Evolutionary conservation across 1,140 invertebrate genomes (phyloP).

Genomic region (Penaeus japonicus): DNA sequence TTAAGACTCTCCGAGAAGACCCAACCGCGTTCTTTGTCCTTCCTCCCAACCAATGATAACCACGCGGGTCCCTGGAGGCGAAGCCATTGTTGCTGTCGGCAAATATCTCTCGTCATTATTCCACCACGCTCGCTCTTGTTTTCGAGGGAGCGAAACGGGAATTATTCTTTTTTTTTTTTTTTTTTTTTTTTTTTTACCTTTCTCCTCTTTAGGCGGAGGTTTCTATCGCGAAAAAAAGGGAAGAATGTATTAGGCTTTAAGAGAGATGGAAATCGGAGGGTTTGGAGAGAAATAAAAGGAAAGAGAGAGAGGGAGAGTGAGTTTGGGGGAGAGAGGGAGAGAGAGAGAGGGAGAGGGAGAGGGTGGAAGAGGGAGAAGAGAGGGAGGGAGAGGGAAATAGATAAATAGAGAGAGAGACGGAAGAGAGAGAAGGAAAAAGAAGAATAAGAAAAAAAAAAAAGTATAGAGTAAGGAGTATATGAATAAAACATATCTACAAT

Average conservation of each 20-base stretch:
- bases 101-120: conserved; percentile 40
- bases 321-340: background rate
- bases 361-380: background rate
- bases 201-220: background rate
- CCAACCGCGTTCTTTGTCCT: background rate
- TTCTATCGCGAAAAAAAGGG: background rate
- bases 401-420: background rate
- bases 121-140: background rate
- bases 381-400: background rate
- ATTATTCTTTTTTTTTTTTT: background rate
- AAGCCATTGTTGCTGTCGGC: conserved; percentile 29
- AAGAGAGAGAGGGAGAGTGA: background rate
- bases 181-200: background rate
- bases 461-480: no score
- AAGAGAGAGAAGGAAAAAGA: background rate
- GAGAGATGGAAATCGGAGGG: background rate
- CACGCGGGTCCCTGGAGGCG: background rate
- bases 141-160: background rate
- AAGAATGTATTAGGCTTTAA: background rate
- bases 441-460: no score
- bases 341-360: background rate
- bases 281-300: background rate
- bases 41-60: conserved; percentile 35
- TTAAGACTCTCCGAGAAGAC: background rate
- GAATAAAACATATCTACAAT: no score